phyloP scores from a whole-genome alignment of 2,888 invertebrate species.

The Cenopis cana region DNA sequence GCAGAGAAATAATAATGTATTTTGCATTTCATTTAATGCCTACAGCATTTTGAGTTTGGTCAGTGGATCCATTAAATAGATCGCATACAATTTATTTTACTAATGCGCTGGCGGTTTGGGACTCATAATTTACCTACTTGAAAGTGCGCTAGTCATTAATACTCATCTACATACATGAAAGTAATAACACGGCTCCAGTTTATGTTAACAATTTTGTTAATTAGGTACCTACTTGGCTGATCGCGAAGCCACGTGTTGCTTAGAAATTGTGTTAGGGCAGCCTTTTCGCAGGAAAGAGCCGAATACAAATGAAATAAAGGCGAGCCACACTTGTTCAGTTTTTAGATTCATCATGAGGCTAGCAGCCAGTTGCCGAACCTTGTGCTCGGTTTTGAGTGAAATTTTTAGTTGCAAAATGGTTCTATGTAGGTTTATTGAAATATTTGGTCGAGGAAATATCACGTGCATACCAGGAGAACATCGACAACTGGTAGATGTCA shows the following conservation, averaged over 20 bases:
- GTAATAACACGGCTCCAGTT: slow-evolving; percentile 13
- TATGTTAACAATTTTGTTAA: slow-evolving; percentile 17
- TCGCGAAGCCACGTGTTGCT: slow-evolving; percentile 4
- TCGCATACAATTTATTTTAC: slow-evolving; percentile 42
- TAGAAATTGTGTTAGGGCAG: not conserved
- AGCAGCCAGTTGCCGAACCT: not conserved
- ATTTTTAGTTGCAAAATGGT: not conserved
- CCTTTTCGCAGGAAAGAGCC: not conserved
- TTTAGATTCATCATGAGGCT: not conserved
- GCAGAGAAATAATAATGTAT: not conserved
- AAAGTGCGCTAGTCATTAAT: slow-evolving; percentile 32
- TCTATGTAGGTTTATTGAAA: not conserved
- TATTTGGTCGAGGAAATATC: not conserved
- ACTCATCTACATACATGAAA: slow-evolving; percentile 29
- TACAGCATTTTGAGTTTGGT: slow-evolving; percentile 24
- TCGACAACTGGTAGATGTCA: slow-evolving; percentile 24
- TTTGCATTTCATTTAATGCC: slow-evolving; percentile 14
- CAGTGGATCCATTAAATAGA: slow-evolving; percentile 39
- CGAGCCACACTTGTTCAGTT: no score
- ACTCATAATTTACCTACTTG: slow-evolving; percentile 39
- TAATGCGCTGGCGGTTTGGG: slow-evolving; percentile 37
- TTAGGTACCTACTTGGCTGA: slow-evolving; percentile 25
- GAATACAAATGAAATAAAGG: not conserved
- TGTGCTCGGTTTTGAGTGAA: not conserved
- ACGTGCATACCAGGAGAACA: slow-evolving; percentile 1